These are phyloP conservation scores for Arrhopalites spinosus DNA, from an alignment of 2,888 invertebrate genomes.

Conservation along the genomic window DNA sequence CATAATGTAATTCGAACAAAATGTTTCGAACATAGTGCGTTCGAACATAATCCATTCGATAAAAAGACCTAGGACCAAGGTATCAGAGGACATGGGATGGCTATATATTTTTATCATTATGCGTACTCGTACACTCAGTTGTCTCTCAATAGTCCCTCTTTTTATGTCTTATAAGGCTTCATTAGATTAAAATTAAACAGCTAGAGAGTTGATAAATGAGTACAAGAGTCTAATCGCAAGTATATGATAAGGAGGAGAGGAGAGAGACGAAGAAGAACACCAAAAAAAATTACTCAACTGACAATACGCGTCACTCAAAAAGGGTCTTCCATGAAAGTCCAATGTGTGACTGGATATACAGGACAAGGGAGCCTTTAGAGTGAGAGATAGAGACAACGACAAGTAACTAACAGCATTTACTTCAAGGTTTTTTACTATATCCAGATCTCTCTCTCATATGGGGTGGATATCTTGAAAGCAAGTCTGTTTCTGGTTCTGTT, in stretches of 20 bases:
- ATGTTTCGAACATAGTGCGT: too few relatives aligned
- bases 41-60: too few relatives aligned
- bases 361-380: too few relatives aligned
- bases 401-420: too few relatives aligned
- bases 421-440: neutral
- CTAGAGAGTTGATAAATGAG: conserved; percentile 30
- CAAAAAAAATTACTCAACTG: conserved; percentile 19
- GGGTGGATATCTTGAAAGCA: neutral
- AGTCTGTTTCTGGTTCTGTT: neutral
- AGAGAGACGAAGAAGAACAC: neutral
- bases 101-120: neutral
- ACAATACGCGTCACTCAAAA: conserved; percentile 22
- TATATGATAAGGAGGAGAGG: neutral
- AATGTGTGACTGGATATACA: neutral
- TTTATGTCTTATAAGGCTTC: neutral
- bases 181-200: conserved; percentile 38
- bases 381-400: neutral
- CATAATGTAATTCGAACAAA: too few relatives aligned
- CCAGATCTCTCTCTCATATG: neutral
- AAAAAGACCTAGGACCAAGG: too few relatives aligned
- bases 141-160: neutral
- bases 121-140: neutral
- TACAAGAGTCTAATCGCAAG: conserved; percentile 3
- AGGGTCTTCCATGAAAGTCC: neutral
- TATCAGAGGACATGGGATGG: neutral